A percentile compares a stretch with the other conserved stretches of the same genome.
These are phyloP conservation scores for Drosophila koepferae DNA, from an alignment of 2,888 invertebrate species.

Conservation along the genomic window DNA sequence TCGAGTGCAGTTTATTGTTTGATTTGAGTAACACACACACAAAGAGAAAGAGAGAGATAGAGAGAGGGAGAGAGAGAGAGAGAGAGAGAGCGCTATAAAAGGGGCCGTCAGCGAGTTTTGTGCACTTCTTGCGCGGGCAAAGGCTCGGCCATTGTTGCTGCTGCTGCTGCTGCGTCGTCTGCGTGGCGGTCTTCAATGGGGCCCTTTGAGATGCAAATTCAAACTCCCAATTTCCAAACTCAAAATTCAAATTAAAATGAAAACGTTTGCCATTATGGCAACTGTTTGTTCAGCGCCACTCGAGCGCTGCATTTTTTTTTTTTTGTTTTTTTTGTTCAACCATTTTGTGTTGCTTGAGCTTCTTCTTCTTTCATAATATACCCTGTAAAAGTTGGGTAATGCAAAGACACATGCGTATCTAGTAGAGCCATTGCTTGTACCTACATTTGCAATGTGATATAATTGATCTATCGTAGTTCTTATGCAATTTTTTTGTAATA, in stretches of 20 bases:
- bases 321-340: no score
- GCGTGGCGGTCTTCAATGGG: conserved; percentile 51
- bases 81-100: conserved; percentile 2
- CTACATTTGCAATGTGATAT: no score
- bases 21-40: conserved; percentile 44
- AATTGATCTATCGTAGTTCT: background rate
- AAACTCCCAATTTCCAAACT: conserved; percentile 21
- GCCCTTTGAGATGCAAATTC: conserved; percentile 71
- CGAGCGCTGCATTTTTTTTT: conserved; percentile 25
- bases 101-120: conserved; percentile 46
- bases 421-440: accelerated
- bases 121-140: conserved; percentile 45
- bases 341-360: background rate
- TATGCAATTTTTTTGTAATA: background rate
- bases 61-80: background rate
- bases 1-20: conserved; percentile 81
- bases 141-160: conserved; percentile 51
- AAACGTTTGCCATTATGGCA: conserved; percentile 62
- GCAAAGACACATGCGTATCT: background rate
- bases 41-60: background rate
- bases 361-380: conserved; percentile 14
- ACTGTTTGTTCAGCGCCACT: conserved; percentile 52
- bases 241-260: conserved; percentile 56
- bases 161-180: conserved; percentile 46
- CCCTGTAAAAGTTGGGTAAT: conserved; percentile 14